These are phyloP conservation scores for Drosophila bunnanda DNA, from an alignment of 2,888 invertebrate genomes.

Conservation along the genomic window DNA sequence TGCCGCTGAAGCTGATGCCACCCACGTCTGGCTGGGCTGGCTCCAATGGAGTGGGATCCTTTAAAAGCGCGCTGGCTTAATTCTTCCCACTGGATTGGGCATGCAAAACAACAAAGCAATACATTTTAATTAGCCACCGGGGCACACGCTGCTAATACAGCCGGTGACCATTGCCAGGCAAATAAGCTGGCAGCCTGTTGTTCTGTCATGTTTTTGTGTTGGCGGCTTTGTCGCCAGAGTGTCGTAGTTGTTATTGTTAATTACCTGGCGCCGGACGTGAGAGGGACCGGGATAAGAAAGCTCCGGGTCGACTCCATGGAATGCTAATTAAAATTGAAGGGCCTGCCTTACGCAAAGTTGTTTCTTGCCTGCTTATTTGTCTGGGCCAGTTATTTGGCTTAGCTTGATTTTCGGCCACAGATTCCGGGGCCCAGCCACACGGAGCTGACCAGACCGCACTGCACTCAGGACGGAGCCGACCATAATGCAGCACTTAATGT, in stretches of 20 bases:
- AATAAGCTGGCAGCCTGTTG: conserved; percentile 47
- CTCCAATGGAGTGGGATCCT: neutral
- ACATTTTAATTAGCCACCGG: conserved; percentile 66
- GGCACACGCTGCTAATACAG: conserved; percentile 38
- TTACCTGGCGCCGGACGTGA: conserved; percentile 49
- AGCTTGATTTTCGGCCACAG: conserved; percentile 26
- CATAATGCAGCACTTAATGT: conserved; percentile 47
- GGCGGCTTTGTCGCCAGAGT: conserved; percentile 42
- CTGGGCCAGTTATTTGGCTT: conserved; percentile 39
- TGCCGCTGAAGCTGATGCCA: conserved; percentile 25
- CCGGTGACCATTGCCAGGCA: conserved; percentile 53
- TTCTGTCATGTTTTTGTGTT: conserved; percentile 51
- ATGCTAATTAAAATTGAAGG: conserved; percentile 47
- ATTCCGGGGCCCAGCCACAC: conserved; percentile 24
- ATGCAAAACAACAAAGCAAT: conserved; percentile 47
- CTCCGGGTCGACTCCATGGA: conserved; percentile 15
- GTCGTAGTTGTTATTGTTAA: conserved; percentile 61
- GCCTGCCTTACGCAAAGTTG: neutral
- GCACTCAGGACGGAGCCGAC: conserved; percentile 33
- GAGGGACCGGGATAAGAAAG: conserved; percentile 21
- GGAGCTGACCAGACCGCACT: conserved; percentile 26
- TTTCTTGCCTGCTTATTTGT: conserved; percentile 29
- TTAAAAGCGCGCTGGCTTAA: conserved; percentile 57
- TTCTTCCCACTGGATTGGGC: conserved; percentile 34
- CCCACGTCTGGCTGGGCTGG: neutral